Evolutionary conservation across 1,140 invertebrate species (phyloP).

Genomic region (Conopomorpha cramerella): DNA sequence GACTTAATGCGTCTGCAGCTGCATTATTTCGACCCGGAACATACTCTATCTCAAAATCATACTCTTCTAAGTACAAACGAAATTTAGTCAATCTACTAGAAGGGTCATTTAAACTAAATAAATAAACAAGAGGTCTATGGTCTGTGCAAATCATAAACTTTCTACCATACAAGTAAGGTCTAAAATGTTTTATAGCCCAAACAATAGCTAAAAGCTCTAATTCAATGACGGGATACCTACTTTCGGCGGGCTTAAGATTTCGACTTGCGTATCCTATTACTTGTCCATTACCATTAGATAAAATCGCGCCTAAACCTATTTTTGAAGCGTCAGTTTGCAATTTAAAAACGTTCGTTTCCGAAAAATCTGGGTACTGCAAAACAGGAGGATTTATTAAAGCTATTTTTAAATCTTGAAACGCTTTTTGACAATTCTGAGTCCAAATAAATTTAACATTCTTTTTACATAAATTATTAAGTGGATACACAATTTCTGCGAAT

Average conservation of each 20-base stretch:
- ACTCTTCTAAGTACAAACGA: background rate
- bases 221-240: background rate
- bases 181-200: background rate
- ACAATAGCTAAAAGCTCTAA: background rate
- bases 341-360: background rate
- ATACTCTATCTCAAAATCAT: background rate
- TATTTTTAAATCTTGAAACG: background rate
- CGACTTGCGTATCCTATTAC: background rate
- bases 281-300: background rate
- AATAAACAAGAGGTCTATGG: background rate
- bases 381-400: background rate
- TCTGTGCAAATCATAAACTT: background rate
- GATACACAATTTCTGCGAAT: background rate
- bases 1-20: background rate
- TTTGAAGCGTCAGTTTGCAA: background rate
- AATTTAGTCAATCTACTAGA: background rate
- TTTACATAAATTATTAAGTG: background rate
- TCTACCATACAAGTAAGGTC: background rate
- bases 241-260: background rate
- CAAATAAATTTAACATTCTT: background rate
- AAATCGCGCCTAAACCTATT: background rate
- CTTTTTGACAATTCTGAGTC: background rate
- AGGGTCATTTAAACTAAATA: background rate
- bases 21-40: background rate
- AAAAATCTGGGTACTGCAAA: background rate